Base-by-base conservation (phyloP, 2,888 invertebrate genomes). In the Icerya purchasi region DNA sequence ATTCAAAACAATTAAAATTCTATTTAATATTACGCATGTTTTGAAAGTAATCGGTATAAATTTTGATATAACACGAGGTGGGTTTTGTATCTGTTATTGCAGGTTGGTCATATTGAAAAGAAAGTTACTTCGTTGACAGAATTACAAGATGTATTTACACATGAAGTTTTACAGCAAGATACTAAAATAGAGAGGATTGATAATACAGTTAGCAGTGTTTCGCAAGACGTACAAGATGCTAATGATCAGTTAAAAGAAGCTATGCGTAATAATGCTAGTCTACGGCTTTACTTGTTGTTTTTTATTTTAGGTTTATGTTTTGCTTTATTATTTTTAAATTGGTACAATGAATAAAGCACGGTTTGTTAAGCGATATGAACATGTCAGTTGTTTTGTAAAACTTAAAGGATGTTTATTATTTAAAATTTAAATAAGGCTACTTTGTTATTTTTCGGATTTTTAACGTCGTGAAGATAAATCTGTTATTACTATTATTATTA, bases 191-290 rank as follows among this genome's bases (percentile, higher is more conserved):
- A 94, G 66, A 76, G 87, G 65, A 85, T 98, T 70, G 81, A 86
- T 50, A 86, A 84, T 59, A 85, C 86, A 3, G 89, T 94, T 1
- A 83, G 92, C 21, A 86, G 89, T 0, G 81, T 94, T 0, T 93
- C 94, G 1, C 96, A 96, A 72, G 94, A 96, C 73, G 85, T 98
- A 19, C 86, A 85, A 69, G 90, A 90, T 72, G 97, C 92, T 1
- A 98, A 98, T 73, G 93, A 94, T 68, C 93, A 96, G 73, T 90
- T 98, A 58, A 78, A 93, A 65, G 88, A 94, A 74, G 96, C 97
- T 0, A 96, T 98, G 68, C 92, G 94, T 72, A 82, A 93, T 64
- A 94, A 94, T 73, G 97, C 97, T 1, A 91, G 94, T 1, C 79
- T 96, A 50, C 77, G 97, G 66, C 91, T 93, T 18, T 94, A 90